phyloP scores from a whole-genome alignment of 2,113 vertebrate genomes.

The Dinomys branickii region DNA sequence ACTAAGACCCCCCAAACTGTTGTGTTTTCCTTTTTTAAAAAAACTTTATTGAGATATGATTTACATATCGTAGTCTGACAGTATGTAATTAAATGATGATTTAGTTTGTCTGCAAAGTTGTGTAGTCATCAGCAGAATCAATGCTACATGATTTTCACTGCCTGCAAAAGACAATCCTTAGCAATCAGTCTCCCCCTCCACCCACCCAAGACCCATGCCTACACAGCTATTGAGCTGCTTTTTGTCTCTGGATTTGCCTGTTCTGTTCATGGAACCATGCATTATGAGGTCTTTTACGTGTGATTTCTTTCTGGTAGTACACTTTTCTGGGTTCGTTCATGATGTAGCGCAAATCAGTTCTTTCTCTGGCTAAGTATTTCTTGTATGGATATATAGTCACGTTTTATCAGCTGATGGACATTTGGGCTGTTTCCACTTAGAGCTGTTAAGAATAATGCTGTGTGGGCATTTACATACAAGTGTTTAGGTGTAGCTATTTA shows the following conservation, averaged over 20 bases:
- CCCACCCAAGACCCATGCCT: not conserved
- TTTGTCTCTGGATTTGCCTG: not conserved
- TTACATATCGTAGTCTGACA: not conserved
- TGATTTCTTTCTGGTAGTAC: not conserved
- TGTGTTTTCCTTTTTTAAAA: not conserved
- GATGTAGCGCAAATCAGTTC: not conserved
- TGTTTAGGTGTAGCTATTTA: not conserved
- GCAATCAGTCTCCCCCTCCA: not conserved
- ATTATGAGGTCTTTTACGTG: not conserved
- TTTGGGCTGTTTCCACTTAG: not conserved
- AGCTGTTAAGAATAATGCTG: not conserved
- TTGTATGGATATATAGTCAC: accelerated
- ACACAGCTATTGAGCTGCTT: not conserved
- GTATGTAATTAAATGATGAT: not conserved
- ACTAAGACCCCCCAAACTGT: not conserved
- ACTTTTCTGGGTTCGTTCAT: not conserved
- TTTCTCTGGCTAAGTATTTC: not conserved
- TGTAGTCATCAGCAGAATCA: not conserved
- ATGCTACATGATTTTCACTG: slow-evolving; percentile 3
- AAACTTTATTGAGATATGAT: not conserved
- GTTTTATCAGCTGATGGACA: not conserved
- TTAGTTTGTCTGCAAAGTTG: not conserved
- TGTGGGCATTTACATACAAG: not conserved
- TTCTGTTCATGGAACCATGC: not conserved
- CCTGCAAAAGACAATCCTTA: not conserved